Conservation (phyloP, 2,888 invertebrate genomes). For the Allolobophora icterica region DNA sequence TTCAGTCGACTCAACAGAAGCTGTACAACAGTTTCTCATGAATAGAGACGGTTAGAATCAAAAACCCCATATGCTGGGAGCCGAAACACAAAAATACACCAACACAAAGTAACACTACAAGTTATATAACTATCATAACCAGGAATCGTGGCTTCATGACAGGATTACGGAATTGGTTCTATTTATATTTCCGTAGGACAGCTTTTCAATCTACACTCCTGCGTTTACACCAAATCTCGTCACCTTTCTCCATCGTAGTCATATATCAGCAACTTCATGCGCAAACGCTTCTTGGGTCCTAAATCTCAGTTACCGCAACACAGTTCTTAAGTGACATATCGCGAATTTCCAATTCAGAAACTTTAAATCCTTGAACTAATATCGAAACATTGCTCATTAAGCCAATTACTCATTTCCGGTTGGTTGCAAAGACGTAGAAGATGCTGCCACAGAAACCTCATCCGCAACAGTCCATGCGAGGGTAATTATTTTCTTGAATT, state of each 20-base stretch:
- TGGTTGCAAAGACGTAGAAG: not conserved
- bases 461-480: too few species aligned
- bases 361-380: not conserved
- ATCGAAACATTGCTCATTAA: not conserved
- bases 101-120: not conserved
- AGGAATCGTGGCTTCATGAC: not conserved
- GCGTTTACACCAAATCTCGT: not conserved
- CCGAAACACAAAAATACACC: not conserved
- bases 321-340: not conserved
- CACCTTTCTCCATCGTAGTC: conserved; percentile 22
- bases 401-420: not conserved
- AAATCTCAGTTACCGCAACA: not conserved
- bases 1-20: too few species aligned
- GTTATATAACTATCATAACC: not conserved
- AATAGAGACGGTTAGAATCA: not conserved
- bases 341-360: not conserved
- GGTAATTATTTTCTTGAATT: too few species aligned
- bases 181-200: not conserved
- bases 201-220: not conserved
- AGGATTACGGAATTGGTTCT: not conserved
- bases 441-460: not conserved
- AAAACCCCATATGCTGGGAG: not conserved
- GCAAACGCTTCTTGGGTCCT: not conserved
- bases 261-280: too few species aligned
- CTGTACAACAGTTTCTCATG: too few species aligned